Conservation (phyloP, 2,888 invertebrate genomes). For the Miltochrista miniata region DNA sequence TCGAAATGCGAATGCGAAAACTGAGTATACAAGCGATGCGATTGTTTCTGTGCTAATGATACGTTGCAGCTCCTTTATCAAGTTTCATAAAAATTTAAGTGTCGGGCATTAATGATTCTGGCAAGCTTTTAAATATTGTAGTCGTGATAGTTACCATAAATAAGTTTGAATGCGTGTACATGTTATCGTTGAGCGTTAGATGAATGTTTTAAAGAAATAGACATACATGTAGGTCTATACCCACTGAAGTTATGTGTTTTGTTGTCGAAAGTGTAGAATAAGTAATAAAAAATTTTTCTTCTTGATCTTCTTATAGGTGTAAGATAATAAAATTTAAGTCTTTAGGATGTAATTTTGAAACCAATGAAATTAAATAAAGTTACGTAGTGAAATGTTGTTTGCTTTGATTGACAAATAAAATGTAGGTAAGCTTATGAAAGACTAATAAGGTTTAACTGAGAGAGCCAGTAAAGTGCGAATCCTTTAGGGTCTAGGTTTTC, state of each 20-base stretch:
- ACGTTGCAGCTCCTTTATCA: background rate
- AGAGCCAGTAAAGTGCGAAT: too few relatives aligned
- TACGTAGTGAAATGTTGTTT: background rate
- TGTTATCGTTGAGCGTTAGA: conserved; percentile 25
- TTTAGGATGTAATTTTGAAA: conserved; percentile 47
- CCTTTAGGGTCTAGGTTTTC: too few relatives aligned
- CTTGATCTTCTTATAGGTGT: conserved; percentile 40
- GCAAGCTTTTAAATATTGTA: conserved; percentile 46
- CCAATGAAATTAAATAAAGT: conserved; percentile 65
- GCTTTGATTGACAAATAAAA: background rate
- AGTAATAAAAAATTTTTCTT: too few relatives aligned
- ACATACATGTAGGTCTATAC: conserved; percentile 33
- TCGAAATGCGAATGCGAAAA: conserved; percentile 55
- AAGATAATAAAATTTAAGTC: conserved; percentile 25
- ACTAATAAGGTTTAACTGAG: too few relatives aligned
- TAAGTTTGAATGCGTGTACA: conserved; percentile 44
- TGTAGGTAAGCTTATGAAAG: too few relatives aligned
- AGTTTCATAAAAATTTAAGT: background rate
- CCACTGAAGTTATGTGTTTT: conserved; percentile 64
- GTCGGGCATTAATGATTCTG: conserved; percentile 18
- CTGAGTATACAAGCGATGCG: conserved; percentile 50
- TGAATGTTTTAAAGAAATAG: conserved; percentile 10
- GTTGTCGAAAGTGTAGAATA: too few relatives aligned
- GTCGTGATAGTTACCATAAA: conserved; percentile 42
- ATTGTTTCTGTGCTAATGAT: conserved; percentile 45